phyloP scores from a whole-genome alignment of 2,888 invertebrate genomes.

The Notodonta dromedarius region DNA sequence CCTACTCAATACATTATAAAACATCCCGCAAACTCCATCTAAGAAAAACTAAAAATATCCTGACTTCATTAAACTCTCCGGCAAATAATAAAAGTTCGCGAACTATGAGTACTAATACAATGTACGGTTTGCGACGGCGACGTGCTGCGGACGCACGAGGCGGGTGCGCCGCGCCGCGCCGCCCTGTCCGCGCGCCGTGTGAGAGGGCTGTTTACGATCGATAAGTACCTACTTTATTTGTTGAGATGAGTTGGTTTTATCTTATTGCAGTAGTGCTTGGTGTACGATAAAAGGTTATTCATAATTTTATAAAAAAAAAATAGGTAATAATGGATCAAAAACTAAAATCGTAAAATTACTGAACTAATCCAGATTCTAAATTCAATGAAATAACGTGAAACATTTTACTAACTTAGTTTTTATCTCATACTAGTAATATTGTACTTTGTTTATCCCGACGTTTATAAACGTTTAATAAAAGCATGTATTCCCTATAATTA shows the following conservation, averaged over 20 bases:
- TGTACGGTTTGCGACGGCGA: conserved; percentile 9
- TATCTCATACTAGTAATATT: too few species aligned
- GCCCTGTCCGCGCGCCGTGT: not conserved
- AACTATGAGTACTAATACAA: conserved; percentile 13
- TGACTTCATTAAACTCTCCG: conserved; percentile 27
- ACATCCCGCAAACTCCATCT: not conserved
- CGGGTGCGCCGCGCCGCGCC: not conserved
- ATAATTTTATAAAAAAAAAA: too few species aligned
- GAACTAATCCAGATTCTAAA: too few species aligned
- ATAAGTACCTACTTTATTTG: not conserved
- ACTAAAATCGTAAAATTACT: too few species aligned
- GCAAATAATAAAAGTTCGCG: conserved; percentile 21
- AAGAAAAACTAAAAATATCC: conserved; percentile 18
- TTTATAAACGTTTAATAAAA: not conserved
- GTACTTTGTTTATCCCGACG: too few species aligned
- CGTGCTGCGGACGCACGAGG: not conserved
- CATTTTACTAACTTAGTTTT: too few species aligned
- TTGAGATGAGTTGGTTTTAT: not conserved
- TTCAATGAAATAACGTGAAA: too few species aligned
- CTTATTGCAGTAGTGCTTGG: not conserved
- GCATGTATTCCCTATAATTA: conserved; percentile 29
- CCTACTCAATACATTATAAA: too few species aligned
- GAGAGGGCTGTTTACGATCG: not conserved
- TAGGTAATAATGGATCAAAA: too few species aligned
- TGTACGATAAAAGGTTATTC: too few species aligned